These are phyloP conservation scores for Nycticryphes semicollaris DNA, from an alignment of 2,113 vertebrate species.

Conservation along the genomic window DNA sequence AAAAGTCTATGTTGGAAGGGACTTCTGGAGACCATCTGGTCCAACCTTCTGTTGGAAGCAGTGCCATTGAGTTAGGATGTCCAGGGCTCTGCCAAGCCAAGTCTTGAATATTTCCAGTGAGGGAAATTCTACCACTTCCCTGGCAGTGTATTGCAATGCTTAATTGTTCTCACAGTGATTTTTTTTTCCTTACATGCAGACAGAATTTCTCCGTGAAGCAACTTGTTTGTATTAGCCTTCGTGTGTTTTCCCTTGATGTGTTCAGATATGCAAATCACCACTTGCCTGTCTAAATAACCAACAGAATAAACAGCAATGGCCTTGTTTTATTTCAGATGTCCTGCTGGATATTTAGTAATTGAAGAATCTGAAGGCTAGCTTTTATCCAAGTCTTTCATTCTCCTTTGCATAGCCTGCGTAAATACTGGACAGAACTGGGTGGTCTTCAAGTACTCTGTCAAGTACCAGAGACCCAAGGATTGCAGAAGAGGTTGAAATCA, in stretches of 20 bases:
- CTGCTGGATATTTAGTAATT: background rate
- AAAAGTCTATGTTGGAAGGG: background rate
- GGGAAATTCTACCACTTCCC: background rate
- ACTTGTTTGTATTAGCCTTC: background rate
- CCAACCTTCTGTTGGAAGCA: background rate
- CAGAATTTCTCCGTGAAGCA: background rate
- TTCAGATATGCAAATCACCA: background rate
- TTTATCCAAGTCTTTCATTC: background rate
- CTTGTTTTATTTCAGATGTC: background rate
- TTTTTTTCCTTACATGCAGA: background rate
- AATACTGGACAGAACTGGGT: background rate
- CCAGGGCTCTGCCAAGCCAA: background rate
- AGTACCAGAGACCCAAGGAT: background rate
- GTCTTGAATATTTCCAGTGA: background rate
- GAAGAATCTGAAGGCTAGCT: background rate
- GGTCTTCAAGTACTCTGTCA: background rate
- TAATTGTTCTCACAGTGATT: background rate
- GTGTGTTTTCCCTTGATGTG: background rate
- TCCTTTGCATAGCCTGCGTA: background rate
- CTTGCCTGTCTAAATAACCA: background rate
- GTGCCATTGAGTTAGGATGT: background rate
- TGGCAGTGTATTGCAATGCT: background rate
- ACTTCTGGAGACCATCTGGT: slow-evolving; percentile 40
- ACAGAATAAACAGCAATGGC: background rate
- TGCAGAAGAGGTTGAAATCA: background rate